Base-by-base conservation (phyloP, 2,113 vertebrate species). In the Ardeotis arabs region DNA sequence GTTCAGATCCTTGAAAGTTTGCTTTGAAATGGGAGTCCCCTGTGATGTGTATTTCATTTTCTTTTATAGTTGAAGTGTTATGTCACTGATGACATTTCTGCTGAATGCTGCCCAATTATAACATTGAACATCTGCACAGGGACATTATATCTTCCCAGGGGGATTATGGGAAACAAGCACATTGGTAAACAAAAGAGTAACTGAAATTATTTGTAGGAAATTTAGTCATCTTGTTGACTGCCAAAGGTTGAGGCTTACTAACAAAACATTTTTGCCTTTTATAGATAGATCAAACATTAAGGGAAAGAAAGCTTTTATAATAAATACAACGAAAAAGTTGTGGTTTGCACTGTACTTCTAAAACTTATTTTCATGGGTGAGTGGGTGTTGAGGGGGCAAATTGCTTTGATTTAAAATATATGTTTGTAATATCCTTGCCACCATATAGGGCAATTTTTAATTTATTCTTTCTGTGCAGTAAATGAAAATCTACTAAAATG, bases 21-120 rank as follows among this genome's bases (percentile, higher is more conserved):
- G 59, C 95, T 98, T 97, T 97, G 97, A 97, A 97, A 96, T 41
- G 74, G 87, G 93, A 93, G 94, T 95, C 95, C 96, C 95, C 84
- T 93, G 90, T 95, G 95, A 97, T 90, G 67, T n/a, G 67, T 88
- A 29, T 66, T 97, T 89, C 83, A 55, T 92, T 93, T 95, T 92
- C 88, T 89, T 96, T 94, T 95, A 80, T 93, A 92, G 84, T 82
- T 81, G 55, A 90, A 96, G 52, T 41, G 87, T 95, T 94, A 89
- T 93, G 93, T 96, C 84, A 83, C 88, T 95, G 94, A 49, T 96
- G 89, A 96, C 90, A 96, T 93, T 93, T 75, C 84, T 93, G 91
- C 96, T 96, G 95, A 97, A 86, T 45, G 91, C 66, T 94, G 87
- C 86, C 95, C 96, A 95, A 95, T 82, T 97, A 96, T 93, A 96